Base-by-base conservation (phyloP, 1,140 invertebrate genomes). In the Drosophila nikananu region DNA sequence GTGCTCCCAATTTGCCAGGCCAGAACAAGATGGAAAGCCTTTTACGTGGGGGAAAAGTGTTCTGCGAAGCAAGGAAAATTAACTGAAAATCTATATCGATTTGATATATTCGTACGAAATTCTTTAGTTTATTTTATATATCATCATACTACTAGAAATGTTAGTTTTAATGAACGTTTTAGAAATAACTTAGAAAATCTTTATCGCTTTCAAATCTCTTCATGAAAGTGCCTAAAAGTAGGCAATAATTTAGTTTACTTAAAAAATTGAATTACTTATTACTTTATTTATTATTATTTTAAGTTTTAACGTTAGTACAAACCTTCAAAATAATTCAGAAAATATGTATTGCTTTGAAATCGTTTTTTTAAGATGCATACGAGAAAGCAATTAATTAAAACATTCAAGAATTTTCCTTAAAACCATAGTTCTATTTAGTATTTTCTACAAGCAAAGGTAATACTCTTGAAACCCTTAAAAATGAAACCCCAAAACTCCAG, bases 1-100 rank as follows among this genome's bases (percentile, higher is more conserved):
- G 67, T 73, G 71, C 71, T 61, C 67, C 55, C 71, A 73, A 73
- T 73, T 73, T 73, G 71, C 54, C 54, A n/a, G 48, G 46, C 37
- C 71, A 19, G 27, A 61, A 27, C 35, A 73, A 51, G 67, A 73
- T 73, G 71, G 37, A 73, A 61, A 52, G 67, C 70, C 55, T 17
- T 25, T 30, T 19, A 60, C 35, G 13, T 37, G 13, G 44, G 10
- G 17, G 8, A 37, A 46, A 44, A 25, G 19, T 35, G 54, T 76
- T 67, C 54, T 37, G 64, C 5, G 13, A 25, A 60, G 19, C 27
- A 30, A 42, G 17, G 23, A 17, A 39, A 46, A 32, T 19, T 2
- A n/a, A n/a, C 1, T 27, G 48, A n/a, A 17, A 54, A 1, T 8
- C 1, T 13, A 13, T 17, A 54, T 21, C 0, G 13, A 21, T 21